Percentiles rank a stretch among this genome's conserved stretches.
Conservation (phyloP, 2,888 invertebrate genomes). For the Drosophila stalkeri region DNA sequence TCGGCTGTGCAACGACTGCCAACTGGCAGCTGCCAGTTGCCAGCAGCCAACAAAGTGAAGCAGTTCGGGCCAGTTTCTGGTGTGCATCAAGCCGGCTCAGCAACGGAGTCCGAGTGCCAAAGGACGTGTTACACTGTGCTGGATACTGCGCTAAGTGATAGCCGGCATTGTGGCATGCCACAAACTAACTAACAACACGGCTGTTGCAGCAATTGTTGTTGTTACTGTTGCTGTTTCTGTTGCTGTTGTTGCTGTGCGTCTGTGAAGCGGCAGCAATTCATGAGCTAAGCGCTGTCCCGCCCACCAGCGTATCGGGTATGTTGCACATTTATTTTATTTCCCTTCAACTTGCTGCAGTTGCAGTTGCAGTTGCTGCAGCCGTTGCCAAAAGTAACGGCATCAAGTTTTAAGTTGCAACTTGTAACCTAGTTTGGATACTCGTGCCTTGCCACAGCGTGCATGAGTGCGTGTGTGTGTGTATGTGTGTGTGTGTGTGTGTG, state of each 20-base stretch:
- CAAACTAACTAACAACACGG: constrained; percentile 10
- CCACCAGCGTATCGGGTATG: constrained; percentile 54
- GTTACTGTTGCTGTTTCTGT: no score
- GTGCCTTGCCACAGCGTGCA: constrained; percentile 41
- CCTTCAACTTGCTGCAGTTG: constrained; percentile 1
- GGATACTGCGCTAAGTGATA: constrained; percentile 19
- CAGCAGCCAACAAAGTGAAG: constrained; percentile 71
- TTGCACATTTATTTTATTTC: constrained; percentile 45
- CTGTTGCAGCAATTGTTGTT: no score
- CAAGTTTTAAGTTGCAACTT: constrained; percentile 67
- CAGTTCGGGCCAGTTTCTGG: constrained; percentile 63
- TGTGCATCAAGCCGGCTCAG: constrained; percentile 52
- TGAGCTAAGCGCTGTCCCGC: background rate
- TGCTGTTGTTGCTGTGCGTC: background rate
- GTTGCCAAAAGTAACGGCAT: constrained; percentile 43
- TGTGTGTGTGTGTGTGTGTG: constrained; percentile 8
- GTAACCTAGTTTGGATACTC: constrained; percentile 66
- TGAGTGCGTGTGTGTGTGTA: constrained; percentile 6
- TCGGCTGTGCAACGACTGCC: constrained; percentile 35
- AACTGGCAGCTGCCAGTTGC: constrained; percentile 68
- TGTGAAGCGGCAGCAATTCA: background rate
- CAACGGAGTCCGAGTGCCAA: constrained; percentile 34
- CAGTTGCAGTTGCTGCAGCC: constrained; percentile 2
- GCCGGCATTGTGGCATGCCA: constrained; percentile 31
- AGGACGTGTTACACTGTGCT: constrained; percentile 23